Base-by-base conservation (phyloP, 2,888 invertebrate genomes). In the Apamea epomidion region DNA sequence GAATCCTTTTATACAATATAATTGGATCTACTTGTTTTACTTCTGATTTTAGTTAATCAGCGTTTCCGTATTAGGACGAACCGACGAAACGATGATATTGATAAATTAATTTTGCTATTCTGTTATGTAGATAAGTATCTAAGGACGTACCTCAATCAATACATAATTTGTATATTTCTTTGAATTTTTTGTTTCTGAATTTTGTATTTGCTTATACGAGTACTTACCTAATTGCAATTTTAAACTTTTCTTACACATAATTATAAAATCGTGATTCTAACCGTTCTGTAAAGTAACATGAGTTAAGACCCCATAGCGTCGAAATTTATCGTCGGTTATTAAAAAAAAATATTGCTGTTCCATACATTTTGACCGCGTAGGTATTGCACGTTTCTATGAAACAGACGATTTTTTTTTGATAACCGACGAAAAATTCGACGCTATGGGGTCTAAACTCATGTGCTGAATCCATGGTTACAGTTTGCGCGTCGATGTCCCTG, bases 1-100 rank as follows among this genome's bases (percentile, higher is more conserved):
- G 78, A 83, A 86, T 64, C 76, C 85, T 78, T 78, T 82, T 64
- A 48, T 45, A 76, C 45, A 45, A 51, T 74, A 76, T 76, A 76
- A 85, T 86, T 86, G 48, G 83, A 85, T 86, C 73, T 70, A 16
- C n/a, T 69, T 67, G 87, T 78, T 78, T 74, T 78, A 78, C 75
- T 76, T 74, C 58, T 78, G n/a, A 10, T 76, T 86, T 78, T 37
- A 74, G 54, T 64, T 60, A 78, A 71, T 78, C 48, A 78, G 62
- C 62, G n/a, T 71, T 83, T 74, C 67, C 37, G 42, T 71, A 18
- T 21, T 42, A 32, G 1, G n/a, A 48, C 60, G 32, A 48, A 12
- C 51, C 2, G 10, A 25, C 14, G 37, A 58, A 73, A 78, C 14
- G 37, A 6, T 29, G 21, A 37, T 64, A 29, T 60, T 51, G 62